phyloP scores from a whole-genome alignment of 1,140 invertebrate species.

The Sitobion miscanthi region DNA sequence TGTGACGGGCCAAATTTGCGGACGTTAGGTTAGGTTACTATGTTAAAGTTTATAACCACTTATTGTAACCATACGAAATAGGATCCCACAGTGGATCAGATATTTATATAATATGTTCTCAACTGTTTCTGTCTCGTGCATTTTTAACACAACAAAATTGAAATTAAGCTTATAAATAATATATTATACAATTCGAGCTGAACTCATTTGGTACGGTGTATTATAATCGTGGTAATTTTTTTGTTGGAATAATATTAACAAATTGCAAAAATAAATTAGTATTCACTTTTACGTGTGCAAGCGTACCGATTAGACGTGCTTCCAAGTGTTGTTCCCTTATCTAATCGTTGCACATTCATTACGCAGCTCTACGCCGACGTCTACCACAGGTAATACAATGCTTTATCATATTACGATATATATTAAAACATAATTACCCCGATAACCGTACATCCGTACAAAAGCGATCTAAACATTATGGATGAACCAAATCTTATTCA shows the following conservation, averaged over 20 bases:
- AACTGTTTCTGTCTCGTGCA: not conserved
- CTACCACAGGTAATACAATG: too few relatives aligned
- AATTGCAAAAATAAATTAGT: not conserved
- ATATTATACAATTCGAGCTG: not conserved
- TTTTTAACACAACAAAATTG: not conserved
- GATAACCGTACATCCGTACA: too few relatives aligned
- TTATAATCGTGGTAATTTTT: not conserved
- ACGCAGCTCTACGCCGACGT: too few relatives aligned
- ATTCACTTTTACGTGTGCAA: too few relatives aligned
- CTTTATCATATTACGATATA: too few relatives aligned
- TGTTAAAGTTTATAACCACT: not conserved
- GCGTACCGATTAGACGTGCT: too few relatives aligned
- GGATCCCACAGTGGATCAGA: not conserved
- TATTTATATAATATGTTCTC: not conserved
- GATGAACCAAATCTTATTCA: too few relatives aligned
- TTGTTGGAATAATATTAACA: not conserved
- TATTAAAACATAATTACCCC: too few relatives aligned
- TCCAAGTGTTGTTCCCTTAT: too few relatives aligned
- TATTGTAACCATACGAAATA: not conserved
- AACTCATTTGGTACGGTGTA: not conserved
- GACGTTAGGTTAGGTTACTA: not conserved
- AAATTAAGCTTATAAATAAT: not conserved
- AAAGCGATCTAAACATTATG: too few relatives aligned
- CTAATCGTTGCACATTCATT: too few relatives aligned
- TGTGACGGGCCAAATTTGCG: not conserved